phyloP scores from a whole-genome alignment of 2,797 vertebrate species.

The Microctenopoma stevenorrisi region DNA sequence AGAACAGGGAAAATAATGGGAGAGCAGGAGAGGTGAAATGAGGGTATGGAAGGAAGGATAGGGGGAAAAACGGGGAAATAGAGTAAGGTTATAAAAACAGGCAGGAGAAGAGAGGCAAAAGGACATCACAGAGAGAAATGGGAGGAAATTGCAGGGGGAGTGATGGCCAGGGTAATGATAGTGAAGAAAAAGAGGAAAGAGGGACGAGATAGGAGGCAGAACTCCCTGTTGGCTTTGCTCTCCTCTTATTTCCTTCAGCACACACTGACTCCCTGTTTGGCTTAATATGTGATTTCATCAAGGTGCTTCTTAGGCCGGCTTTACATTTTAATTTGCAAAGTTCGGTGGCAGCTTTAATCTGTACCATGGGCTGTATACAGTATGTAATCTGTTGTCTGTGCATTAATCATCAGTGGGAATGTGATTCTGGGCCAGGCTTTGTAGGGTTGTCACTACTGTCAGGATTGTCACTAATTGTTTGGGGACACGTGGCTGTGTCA shows the following conservation, averaged over 20 bases:
- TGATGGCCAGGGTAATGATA: constrained; percentile 71
- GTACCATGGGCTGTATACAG: constrained; percentile 41
- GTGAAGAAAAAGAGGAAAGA: constrained; percentile 45
- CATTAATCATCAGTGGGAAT: constrained; percentile 51
- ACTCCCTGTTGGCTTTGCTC: constrained; percentile 69
- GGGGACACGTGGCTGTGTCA: constrained; percentile 15
- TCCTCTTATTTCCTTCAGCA: constrained; percentile 71
- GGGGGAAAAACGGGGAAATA: constrained; percentile 5
- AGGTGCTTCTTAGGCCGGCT: constrained; percentile 76
- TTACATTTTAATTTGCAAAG: constrained; percentile 78
- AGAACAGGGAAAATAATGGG: background rate
- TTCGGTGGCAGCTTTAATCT: constrained; percentile 57
- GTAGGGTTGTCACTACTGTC: constrained; percentile 45
- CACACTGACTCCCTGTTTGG: constrained; percentile 69
- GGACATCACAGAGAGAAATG: constrained; percentile 33
- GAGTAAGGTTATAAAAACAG: constrained; percentile 53
- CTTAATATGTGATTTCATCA: constrained; percentile 78
- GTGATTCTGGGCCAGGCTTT: constrained; percentile 47
- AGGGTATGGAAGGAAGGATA: constrained; percentile 21
- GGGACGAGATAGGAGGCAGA: constrained; percentile 64
- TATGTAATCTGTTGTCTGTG: constrained; percentile 38
- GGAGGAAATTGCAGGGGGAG: constrained; percentile 62
- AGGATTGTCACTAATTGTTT: constrained; percentile 48
- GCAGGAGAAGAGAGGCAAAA: constrained; percentile 8
- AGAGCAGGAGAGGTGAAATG: constrained; percentile 20